Conservation (phyloP, 2,113 vertebrate genomes). For the Bagarius yarrelli region DNA sequence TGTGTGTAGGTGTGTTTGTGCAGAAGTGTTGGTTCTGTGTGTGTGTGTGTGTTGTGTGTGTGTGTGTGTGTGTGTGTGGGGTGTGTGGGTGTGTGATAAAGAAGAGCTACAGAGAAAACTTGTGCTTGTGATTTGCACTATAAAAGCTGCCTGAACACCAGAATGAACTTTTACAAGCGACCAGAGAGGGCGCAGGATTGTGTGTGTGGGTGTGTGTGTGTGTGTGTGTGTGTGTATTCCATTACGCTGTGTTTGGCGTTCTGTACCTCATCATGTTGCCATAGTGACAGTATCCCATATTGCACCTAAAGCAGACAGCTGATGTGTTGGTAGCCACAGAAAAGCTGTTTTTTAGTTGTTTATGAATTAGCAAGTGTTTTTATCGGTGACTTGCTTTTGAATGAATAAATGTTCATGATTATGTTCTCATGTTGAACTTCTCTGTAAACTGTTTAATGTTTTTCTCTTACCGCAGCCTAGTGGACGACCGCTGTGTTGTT, state of each 20-base stretch:
- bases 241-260: not conserved
- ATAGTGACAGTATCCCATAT: not conserved
- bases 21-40: not conserved
- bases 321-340: not conserved
- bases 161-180: too few species aligned
- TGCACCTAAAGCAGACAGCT: not conserved
- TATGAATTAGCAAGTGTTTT: not conserved
- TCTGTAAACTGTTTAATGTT: not conserved
- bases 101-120: not conserved
- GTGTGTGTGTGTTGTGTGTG: not conserved
- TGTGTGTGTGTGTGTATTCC: not conserved
- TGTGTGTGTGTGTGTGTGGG: not conserved
- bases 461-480: slow-evolving; percentile 77
- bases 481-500: slow-evolving; percentile 96
- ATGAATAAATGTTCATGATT: not conserved
- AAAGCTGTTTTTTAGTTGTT: not conserved
- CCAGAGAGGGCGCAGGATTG: not conserved
- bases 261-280: not conserved
- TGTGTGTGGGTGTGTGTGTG: not conserved
- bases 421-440: too few species aligned
- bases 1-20: slow-evolving; percentile 11
- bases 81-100: not conserved
- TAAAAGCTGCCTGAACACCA: not conserved
- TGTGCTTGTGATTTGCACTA: not conserved
- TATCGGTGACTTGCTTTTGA: not conserved